These are phyloP conservation scores for Pseudococcus jackbeardsleyi DNA, from an alignment of 2,888 invertebrate species.

Conservation along the genomic window DNA sequence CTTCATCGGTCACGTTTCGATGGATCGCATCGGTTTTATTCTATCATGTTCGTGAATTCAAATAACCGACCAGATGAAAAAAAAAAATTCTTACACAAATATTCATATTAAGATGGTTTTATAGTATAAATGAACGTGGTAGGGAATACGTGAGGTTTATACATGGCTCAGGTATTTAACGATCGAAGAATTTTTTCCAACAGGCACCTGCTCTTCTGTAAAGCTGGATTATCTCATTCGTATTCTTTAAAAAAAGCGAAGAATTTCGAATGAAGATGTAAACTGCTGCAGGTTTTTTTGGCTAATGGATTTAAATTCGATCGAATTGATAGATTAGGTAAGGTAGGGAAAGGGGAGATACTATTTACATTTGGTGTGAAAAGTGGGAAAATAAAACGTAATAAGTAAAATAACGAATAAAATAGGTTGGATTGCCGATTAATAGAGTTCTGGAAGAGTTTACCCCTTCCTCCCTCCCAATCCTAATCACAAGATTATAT, in stretches of 20 bases:
- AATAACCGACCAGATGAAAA: not conserved
- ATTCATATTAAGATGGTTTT: constrained; percentile 13
- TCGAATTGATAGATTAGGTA: no score
- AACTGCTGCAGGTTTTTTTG: not conserved
- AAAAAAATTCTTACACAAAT: constrained; percentile 26
- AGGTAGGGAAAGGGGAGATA: no score
- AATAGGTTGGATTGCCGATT: no score
- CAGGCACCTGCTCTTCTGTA: not conserved
- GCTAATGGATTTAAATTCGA: not conserved
- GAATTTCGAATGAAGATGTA: not conserved
- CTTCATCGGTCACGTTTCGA: constrained; percentile 49
- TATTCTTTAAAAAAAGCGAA: not conserved
- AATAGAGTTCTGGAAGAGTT: no score
- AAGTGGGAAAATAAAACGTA: no score
- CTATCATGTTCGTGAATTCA: constrained; percentile 31
- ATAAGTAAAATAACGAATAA: no score
- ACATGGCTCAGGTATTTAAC: constrained; percentile 5
- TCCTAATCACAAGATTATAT: no score
- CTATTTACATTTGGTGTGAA: no score
- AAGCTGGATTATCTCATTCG: not conserved
- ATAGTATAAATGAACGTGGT: constrained; percentile 1
- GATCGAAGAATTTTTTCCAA: not conserved
- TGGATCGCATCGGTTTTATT: not conserved
- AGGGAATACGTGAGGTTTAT: constrained; percentile 43
- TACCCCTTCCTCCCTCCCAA: no score